phyloP scores from a whole-genome alignment of 2,888 invertebrate species.

The Xanthia togata region DNA sequence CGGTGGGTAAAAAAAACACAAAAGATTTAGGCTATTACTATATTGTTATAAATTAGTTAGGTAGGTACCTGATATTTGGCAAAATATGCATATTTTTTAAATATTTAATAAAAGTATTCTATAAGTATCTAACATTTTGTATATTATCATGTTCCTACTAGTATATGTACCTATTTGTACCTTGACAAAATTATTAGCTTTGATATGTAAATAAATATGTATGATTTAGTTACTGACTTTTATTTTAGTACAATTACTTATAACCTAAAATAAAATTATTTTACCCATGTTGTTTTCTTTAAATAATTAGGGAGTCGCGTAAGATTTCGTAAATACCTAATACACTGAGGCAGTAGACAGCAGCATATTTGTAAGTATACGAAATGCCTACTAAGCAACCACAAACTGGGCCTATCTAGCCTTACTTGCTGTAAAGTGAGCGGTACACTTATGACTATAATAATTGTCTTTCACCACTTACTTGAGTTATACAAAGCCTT shows the following conservation, averaged over 20 bases:
- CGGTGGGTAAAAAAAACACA: background rate
- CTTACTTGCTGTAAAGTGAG: background rate
- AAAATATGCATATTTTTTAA: background rate
- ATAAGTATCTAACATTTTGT: slow-evolving; percentile 3
- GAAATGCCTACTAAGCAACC: background rate
- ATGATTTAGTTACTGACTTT: slow-evolving; percentile 3
- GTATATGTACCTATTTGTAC: background rate
- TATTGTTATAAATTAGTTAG: background rate
- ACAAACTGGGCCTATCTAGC: background rate
- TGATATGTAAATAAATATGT: background rate
- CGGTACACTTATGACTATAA: background rate
- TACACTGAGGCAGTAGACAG: background rate
- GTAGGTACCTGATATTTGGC: background rate
- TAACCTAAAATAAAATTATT: background rate
- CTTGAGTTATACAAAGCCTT: background rate
- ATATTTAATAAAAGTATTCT: background rate
- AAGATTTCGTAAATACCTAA: background rate
- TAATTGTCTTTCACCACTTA: background rate
- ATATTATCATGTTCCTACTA: background rate
- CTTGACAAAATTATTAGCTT: background rate
- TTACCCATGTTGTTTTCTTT: background rate
- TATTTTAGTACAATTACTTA: background rate
- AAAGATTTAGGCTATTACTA: background rate
- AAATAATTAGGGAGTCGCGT: background rate
- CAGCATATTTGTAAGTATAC: background rate